Conservation (phyloP, 2,888 invertebrate species). For the Stramonita haemastoma region DNA sequence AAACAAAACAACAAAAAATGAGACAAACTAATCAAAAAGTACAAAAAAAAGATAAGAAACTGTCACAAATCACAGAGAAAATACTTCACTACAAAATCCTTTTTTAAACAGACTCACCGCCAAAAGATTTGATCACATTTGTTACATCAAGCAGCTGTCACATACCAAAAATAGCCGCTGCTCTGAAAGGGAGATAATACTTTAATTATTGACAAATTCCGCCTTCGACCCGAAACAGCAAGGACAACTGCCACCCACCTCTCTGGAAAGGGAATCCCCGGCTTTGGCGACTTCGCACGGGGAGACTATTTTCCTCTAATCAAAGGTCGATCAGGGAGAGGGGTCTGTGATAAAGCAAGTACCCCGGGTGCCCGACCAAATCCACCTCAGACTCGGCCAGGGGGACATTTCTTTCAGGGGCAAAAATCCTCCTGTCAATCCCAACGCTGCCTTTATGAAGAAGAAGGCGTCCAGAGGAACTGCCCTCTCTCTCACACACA, state of each 20-base stretch:
- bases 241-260: background rate
- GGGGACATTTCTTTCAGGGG: background rate
- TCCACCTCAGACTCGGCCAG: slow-evolving; percentile 5
- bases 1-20: too few relatives aligned
- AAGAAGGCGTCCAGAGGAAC: background rate
- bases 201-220: background rate
- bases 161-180: background rate
- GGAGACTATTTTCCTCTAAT: background rate
- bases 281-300: slow-evolving; percentile 2
- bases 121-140: background rate
- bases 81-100: too few relatives aligned
- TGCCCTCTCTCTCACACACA: background rate
- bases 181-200: background rate
- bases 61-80: too few relatives aligned
- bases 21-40: too few relatives aligned
- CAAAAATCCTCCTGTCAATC: background rate
- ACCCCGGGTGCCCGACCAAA: background rate
- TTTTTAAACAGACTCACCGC: too few relatives aligned
- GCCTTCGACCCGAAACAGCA: background rate
- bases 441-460: slow-evolving; percentile 27
- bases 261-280: background rate
- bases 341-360: slow-evolving; percentile 1
- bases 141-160: background rate
- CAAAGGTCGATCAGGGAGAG: background rate
- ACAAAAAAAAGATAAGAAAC: too few relatives aligned